Evolutionary conservation across 2,113 vertebrate genomes (phyloP), one percentile per base, ranked within the genome.

Genomic region (Scolopax mira): DNA sequence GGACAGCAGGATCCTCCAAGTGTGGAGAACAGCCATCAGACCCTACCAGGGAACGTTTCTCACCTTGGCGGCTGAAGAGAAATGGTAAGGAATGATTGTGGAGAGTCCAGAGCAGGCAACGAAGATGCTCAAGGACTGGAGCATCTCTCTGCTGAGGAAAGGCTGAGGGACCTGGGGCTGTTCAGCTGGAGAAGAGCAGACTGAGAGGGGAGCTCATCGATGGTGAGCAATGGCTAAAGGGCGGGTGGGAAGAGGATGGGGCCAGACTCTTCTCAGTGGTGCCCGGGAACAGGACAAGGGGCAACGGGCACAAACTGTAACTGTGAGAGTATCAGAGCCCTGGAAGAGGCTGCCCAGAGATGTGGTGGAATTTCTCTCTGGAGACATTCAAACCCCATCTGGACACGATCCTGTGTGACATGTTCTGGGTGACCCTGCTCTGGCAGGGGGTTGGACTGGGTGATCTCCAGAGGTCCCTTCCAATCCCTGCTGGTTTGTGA

Each of bases 1-100:
- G 27, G 27, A 37, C 10, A 27, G 66, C 70, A 52, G 81, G 35
- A 54, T 35, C 42, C 27, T 65, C 49, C 2, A 4, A 19, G 17
- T 0, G 19, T 0, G 2, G 51, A 44, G 24, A 61, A 41, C 37
- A 74, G 33, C n/a, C 21, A 10, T 21, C 46, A 21, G 33, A 16
- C 0, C 6, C 35, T 48, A 41, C 11, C 49, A 57, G 22, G 46
- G 55, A 28, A 24, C 6, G 18, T 10, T 37, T 22, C 35, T 78
- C 31, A 13, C 41, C 46, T 69, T 7, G 1, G 65, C 42, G n/a
- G 28, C 62, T 33, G 41, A 24, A 44, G 33, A 58, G 23, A 24
- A 61, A 61, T 37, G n/a, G 25, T 15, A 61, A 35, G 16, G 35
- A 35, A 37, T 37, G n/a, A 61, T 35, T 15, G n/a, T 15, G 23